Conservation (phyloP, 2,888 invertebrate species). For the Zeuzera pyrina region DNA sequence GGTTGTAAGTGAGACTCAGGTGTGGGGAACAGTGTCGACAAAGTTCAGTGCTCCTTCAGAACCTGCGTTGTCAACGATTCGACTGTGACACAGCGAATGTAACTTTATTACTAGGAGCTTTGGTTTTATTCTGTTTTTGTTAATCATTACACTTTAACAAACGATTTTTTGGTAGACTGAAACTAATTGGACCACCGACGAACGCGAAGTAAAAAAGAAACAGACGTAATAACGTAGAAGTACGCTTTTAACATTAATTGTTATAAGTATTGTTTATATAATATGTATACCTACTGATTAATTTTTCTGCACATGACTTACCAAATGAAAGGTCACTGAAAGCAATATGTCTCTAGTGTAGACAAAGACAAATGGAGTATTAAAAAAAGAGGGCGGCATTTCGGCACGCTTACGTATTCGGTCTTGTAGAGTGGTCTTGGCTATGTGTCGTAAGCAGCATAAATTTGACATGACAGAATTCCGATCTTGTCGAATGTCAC, state of each 20-base stretch:
- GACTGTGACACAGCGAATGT: constrained; percentile 29
- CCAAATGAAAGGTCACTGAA: not conserved
- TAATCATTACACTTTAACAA: too few species aligned
- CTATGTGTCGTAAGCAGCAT: constrained; percentile 29
- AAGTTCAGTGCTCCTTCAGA: constrained; percentile 65
- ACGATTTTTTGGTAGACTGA: constrained; percentile 30
- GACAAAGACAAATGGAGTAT: constrained; percentile 22
- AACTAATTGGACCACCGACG: constrained; percentile 36
- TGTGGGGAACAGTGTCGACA: constrained; percentile 54
- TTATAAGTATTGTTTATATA: too few species aligned
- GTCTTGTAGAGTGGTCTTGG: constrained; percentile 22
- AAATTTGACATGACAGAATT: constrained; percentile 39
- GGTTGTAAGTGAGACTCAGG: constrained; percentile 61
- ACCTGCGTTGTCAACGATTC: constrained; percentile 23
- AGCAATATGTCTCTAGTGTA: constrained; percentile 5
- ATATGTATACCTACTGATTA: too few species aligned
- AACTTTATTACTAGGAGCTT: constrained; percentile 26
- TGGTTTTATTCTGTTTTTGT: constrained; percentile 22
- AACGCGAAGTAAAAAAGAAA: constrained; percentile 19
- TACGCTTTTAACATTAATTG: too few species aligned
- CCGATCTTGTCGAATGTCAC: constrained; percentile 32
- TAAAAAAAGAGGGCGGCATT: constrained; percentile 30
- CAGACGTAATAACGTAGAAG: constrained; percentile 12
- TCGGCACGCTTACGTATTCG: constrained; percentile 30
- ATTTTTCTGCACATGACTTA: not conserved